Evolutionary conservation across 2,113 vertebrate genomes (phyloP).

Genomic region (Gobio gobio): DNA sequence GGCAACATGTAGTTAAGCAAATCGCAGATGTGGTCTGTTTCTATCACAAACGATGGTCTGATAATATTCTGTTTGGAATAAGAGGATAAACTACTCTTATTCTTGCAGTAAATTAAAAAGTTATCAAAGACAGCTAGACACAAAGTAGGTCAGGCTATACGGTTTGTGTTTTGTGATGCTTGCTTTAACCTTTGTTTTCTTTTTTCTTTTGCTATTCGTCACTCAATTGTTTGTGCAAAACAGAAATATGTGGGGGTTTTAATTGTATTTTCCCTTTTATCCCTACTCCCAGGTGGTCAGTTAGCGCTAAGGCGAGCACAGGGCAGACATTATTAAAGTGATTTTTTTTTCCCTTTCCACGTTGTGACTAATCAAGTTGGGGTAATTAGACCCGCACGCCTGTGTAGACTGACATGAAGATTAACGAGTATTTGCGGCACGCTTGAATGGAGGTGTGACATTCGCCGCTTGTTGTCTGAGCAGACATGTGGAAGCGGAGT

Average conservation of each 20-base stretch:
- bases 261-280: constrained; percentile 39
- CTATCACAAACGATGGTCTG: constrained; percentile 42
- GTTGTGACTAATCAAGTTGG: constrained; percentile 68
- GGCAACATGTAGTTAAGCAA: constrained; percentile 20
- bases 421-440: constrained; percentile 69
- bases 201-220: not conserved
- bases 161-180: not conserved
- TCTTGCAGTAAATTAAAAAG: constrained; percentile 31
- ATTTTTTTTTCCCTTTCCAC: constrained; percentile 57
- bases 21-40: constrained; percentile 41
- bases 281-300: constrained; percentile 55
- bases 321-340: constrained; percentile 66
- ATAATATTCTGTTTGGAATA: constrained; percentile 41
- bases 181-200: not conserved
- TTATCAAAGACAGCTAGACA: not conserved
- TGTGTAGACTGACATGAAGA: constrained; percentile 72
- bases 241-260: not conserved
- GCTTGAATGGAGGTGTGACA: constrained; percentile 69
- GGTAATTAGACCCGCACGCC: constrained; percentile 72
- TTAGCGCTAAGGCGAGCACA: constrained; percentile 58
- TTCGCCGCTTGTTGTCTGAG: constrained; percentile 52
- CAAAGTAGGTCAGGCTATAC: constrained; percentile 11
- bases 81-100: constrained; percentile 42
- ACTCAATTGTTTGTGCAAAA: not conserved
- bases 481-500: constrained; percentile 20